phyloP scores from a whole-genome alignment of 2,888 invertebrate species.

The Corbicula japonica region DNA sequence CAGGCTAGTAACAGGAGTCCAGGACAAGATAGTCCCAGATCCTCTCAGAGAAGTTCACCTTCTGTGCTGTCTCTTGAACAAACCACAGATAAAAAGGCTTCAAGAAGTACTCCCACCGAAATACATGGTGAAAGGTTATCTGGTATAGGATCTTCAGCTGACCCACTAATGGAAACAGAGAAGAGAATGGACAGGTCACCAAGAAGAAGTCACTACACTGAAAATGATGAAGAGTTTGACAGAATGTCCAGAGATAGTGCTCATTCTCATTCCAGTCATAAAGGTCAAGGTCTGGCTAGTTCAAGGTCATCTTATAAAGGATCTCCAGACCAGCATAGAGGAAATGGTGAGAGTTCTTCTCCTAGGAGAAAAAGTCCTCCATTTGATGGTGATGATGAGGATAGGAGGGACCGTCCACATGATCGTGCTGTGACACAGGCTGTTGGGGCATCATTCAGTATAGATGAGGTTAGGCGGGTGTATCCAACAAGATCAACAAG shows the following conservation, averaged over 20 bases:
- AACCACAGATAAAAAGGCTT: no score
- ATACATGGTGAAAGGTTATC: slow-evolving; percentile 30
- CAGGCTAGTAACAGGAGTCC: slow-evolving; percentile 13
- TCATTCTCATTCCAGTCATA: background rate
- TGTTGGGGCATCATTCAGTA: slow-evolving; percentile 12
- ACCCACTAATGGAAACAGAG: background rate
- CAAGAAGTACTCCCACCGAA: no score
- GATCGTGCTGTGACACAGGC: slow-evolving; percentile 9
- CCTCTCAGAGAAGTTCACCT: slow-evolving; percentile 10
- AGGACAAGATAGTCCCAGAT: slow-evolving; percentile 11
- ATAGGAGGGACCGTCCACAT: background rate
- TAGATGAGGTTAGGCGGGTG: slow-evolving; percentile 26
- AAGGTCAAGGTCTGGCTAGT: slow-evolving; percentile 5
- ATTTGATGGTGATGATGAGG: background rate
- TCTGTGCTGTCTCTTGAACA: no score
- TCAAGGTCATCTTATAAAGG: no score
- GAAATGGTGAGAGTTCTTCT: background rate
- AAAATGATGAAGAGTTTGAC: slow-evolving; percentile 7
- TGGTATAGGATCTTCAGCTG: slow-evolving; percentile 8
- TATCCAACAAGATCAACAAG: slow-evolving; percentile 5
- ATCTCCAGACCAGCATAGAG: no score
- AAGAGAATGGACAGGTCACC: background rate
- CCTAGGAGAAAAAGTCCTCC: background rate
- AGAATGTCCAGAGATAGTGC: background rate
- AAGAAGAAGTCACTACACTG: background rate